Evolutionary conservation across 2,888 invertebrate genomes (phyloP).

Genomic region (Chymomyza procnemis): DNA sequence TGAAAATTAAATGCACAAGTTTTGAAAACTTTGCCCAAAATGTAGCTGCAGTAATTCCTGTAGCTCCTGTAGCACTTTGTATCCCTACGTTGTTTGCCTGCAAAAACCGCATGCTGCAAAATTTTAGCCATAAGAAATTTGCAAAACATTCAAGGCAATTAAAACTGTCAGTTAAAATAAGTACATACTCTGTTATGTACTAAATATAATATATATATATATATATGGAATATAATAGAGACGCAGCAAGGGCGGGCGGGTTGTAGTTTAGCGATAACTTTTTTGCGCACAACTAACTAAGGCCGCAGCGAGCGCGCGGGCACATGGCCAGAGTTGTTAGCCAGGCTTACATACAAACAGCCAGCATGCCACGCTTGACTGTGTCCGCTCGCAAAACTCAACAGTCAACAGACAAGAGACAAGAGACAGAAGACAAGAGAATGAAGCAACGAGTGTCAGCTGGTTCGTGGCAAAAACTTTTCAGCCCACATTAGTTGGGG

Average conservation of each 20-base stretch:
- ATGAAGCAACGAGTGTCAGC: slow-evolving; percentile 45
- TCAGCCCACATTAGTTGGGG: slow-evolving; percentile 69
- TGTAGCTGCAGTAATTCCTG: slow-evolving; percentile 28
- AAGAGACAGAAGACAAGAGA: too few relatives aligned
- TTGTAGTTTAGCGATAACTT: slow-evolving; percentile 54
- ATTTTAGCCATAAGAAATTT: slow-evolving; percentile 59
- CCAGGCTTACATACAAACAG: slow-evolving; percentile 1
- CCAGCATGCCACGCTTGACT: slow-evolving; percentile 9
- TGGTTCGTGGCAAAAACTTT: slow-evolving; percentile 57
- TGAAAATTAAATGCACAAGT: slow-evolving; percentile 50
- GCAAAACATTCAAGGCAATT: slow-evolving; percentile 71
- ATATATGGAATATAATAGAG: slow-evolving; percentile 4
- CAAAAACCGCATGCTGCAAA: slow-evolving; percentile 63
- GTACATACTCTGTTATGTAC: not conserved
- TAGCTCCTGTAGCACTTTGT: slow-evolving; percentile 2
- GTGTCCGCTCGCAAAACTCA: slow-evolving; percentile 59
- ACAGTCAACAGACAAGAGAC: slow-evolving; percentile 51
- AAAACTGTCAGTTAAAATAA: slow-evolving; percentile 57
- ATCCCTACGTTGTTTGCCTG: slow-evolving; percentile 15
- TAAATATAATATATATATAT: not conserved
- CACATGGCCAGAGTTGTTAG: slow-evolving; percentile 46
- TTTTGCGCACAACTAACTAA: slow-evolving; percentile 6
- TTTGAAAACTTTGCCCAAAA: slow-evolving; percentile 18
- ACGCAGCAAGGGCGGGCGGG: too few relatives aligned
- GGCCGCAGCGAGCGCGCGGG: slow-evolving; percentile 36